Conservation (phyloP, 2,797 vertebrate species). For the Babyrousa celebensis region DNA sequence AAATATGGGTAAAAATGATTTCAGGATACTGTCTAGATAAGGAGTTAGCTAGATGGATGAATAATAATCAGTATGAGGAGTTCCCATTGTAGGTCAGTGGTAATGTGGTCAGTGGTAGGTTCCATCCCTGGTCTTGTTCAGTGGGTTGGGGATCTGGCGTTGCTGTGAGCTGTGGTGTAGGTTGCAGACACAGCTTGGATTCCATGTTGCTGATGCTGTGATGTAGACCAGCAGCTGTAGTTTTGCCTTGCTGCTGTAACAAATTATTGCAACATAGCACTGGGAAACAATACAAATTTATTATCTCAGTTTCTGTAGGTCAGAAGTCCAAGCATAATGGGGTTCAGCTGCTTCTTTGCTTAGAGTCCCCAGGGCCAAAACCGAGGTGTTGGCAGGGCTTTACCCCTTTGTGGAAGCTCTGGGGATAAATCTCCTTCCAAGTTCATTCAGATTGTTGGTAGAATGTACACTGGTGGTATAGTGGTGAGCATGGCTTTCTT, state of each 20-base stretch:
- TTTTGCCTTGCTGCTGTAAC: neutral
- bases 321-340: neutral
- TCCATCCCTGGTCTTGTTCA: too few species aligned
- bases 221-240: too few species aligned
- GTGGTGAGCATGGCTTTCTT: too few species aligned
- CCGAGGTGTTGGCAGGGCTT: neutral
- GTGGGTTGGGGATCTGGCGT: too few species aligned
- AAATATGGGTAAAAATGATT: neutral
- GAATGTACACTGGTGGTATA: neutral
- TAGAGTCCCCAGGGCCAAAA: neutral
- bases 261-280: neutral
- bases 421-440: neutral
- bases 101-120: too few species aligned
- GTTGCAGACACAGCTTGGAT: too few species aligned
- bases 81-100: too few species aligned
- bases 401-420: neutral
- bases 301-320: neutral
- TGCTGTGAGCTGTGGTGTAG: too few species aligned
- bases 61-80: neutral
- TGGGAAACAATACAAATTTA: neutral
- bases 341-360: neutral
- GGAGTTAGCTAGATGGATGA: neutral
- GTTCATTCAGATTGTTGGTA: neutral
- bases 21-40: neutral
- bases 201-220: too few species aligned